These are phyloP conservation scores for Knipowitschia caucasica DNA, from an alignment of 2,797 vertebrate genomes.

Conservation along the genomic window DNA sequence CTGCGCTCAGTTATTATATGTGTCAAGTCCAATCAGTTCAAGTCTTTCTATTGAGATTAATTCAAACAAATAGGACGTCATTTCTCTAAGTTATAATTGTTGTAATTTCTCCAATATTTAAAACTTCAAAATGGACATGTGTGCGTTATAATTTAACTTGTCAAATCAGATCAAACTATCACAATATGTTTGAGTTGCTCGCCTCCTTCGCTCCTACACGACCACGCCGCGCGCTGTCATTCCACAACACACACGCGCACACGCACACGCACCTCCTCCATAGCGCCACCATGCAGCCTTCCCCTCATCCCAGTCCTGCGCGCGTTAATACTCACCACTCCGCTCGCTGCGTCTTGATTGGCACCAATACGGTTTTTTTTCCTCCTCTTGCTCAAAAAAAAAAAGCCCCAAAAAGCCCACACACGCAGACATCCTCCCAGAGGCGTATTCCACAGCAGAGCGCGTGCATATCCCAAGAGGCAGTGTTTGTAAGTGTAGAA, in stretches of 20 bases:
- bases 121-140: no score
- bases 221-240: constrained; percentile 61
- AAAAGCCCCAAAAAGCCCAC: constrained; percentile 22
- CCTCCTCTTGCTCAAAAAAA: constrained; percentile 48
- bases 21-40: no score
- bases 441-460: neutral
- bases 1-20: no score
- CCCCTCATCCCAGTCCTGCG: constrained; percentile 5
- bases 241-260: constrained; percentile 37
- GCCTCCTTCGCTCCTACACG: constrained; percentile 19
- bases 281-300: neutral
- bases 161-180: no score
- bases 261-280: neutral
- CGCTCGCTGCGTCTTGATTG: constrained; percentile 81
- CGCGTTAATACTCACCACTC: constrained; percentile 80
- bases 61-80: no score
- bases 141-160: no score
- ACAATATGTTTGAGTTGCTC: no score
- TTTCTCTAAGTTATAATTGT: no score
- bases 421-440: neutral
- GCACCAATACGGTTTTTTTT: constrained; percentile 74
- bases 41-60: no score
- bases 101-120: no score
- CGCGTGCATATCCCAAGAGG: constrained; percentile 19
- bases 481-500: no score